These are phyloP conservation scores for Drosophila sechellia DNA, from an alignment of 1,140 invertebrate species.

Conservation along the genomic window DNA sequence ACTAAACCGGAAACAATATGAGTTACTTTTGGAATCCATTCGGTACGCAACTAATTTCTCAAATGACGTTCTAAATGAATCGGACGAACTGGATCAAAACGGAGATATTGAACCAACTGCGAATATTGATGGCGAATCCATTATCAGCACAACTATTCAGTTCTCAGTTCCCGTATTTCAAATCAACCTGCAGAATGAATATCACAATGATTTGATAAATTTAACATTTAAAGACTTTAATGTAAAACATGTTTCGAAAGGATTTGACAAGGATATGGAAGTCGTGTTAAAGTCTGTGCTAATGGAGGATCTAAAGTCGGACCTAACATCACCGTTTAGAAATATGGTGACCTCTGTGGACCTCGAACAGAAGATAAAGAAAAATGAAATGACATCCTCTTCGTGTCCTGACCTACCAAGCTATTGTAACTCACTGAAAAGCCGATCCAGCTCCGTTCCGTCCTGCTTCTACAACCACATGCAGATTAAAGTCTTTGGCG, in stretches of 20 bases:
- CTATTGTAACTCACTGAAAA: conserved; percentile 35
- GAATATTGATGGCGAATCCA: conserved; percentile 18
- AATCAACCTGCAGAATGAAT: conserved; percentile 90
- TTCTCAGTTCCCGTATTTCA: conserved; percentile 91
- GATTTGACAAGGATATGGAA: conserved; percentile 88
- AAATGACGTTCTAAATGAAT: conserved; percentile 31
- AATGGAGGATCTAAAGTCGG: conserved; percentile 94
- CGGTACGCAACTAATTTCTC: conserved; percentile 84
- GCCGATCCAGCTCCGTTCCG: conserved; percentile 87
- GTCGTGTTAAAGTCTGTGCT: conserved; percentile 92
- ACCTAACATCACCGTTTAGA: conserved; percentile 90
- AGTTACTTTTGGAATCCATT: conserved; percentile 93
- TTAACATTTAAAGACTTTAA: conserved; percentile 93
- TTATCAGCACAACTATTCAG: conserved; percentile 85
- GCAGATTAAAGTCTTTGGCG: conserved; percentile 64
- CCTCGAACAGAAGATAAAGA: conserved; percentile 68
- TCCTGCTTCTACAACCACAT: conserved; percentile 88
- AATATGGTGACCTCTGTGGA: conserved; percentile 92
- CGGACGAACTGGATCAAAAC: conserved; percentile 30
- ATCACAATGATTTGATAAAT: conserved; percentile 87
- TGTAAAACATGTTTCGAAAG: conserved; percentile 89
- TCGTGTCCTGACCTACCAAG: conserved; percentile 92
- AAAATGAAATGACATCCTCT: conserved; percentile 87
- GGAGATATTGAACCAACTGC: conserved; percentile 29
- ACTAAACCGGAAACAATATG: conserved; percentile 93